These are phyloP conservation scores for Ichneumoninae sp. DNA, from an alignment of 2,888 invertebrate genomes.

Conservation along the genomic window DNA sequence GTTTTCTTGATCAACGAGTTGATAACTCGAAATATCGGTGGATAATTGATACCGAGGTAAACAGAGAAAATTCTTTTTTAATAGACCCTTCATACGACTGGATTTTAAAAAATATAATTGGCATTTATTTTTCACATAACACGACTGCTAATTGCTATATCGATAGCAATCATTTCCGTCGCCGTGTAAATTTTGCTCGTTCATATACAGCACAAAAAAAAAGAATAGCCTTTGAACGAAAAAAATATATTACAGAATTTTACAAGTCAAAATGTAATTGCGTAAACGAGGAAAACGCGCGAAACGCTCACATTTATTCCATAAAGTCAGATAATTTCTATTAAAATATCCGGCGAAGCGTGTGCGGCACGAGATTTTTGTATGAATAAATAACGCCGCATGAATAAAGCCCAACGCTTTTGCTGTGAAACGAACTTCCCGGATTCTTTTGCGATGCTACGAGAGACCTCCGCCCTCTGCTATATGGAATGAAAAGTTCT, in stretches of 20 bases:
- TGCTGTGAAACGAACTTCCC: slow-evolving; percentile 54
- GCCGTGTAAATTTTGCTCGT: background rate
- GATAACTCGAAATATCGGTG: background rate
- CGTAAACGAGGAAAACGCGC: background rate
- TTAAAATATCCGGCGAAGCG: slow-evolving; percentile 12
- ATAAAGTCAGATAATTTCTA: slow-evolving; percentile 49
- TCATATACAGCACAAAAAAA: background rate
- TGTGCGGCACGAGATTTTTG: slow-evolving; percentile 26
- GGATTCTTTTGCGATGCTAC: slow-evolving; percentile 44
- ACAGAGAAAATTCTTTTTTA: background rate
- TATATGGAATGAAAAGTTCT: slow-evolving; percentile 39
- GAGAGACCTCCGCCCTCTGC: background rate
- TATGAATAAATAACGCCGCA: slow-evolving; percentile 62
- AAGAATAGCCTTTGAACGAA: background rate
- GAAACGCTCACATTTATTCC: slow-evolving; percentile 41
- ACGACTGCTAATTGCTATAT: background rate
- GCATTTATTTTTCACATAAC: background rate
- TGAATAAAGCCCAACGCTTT: slow-evolving; percentile 47
- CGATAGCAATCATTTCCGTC: slow-evolving; percentile 1
- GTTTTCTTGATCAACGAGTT: background rate
- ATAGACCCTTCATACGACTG: background rate
- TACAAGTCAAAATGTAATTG: background rate
- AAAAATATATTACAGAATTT: background rate
- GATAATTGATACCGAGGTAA: background rate
- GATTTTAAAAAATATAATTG: slow-evolving; percentile 22